A percentile compares a stretch with the other conserved stretches of the same genome.
These are phyloP conservation scores for Origma solitaria DNA, from an alignment of 2,113 vertebrate genomes.

Conservation along the genomic window DNA sequence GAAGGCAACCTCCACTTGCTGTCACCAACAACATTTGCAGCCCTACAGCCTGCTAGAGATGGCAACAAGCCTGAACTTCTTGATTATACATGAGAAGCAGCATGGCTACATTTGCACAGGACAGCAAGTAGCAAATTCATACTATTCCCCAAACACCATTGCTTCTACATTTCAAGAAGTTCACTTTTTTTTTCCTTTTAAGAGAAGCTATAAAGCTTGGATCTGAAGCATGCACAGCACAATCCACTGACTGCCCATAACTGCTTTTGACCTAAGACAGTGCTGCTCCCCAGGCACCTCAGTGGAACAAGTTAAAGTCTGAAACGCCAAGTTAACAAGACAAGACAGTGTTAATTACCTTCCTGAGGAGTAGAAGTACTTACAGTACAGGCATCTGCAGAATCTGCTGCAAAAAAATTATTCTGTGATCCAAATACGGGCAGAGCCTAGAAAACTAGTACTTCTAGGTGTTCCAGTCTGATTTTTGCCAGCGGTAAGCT, in stretches of 20 bases:
- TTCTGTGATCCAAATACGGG: not conserved
- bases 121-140: not conserved
- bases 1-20: not conserved
- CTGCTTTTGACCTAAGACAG: not conserved
- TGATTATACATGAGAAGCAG: not conserved
- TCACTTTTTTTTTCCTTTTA: not conserved
- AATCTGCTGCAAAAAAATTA: not conserved
- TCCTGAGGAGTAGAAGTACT: not conserved
- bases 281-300: not conserved
- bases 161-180: not conserved
- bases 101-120: not conserved
- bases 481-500: not conserved
- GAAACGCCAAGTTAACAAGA: not conserved
- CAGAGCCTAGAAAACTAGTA: not conserved
- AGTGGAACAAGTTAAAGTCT: not conserved
- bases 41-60: not conserved
- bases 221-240: not conserved
- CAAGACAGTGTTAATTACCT: not conserved
- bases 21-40: not conserved
- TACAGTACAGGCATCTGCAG: not conserved
- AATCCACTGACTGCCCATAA: not conserved
- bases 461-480: not conserved
- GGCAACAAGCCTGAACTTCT: not conserved
- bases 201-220: not conserved
- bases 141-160: not conserved